These are phyloP conservation scores for Aphodius sticticus DNA, from an alignment of 2,888 invertebrate genomes.

Conservation along the genomic window DNA sequence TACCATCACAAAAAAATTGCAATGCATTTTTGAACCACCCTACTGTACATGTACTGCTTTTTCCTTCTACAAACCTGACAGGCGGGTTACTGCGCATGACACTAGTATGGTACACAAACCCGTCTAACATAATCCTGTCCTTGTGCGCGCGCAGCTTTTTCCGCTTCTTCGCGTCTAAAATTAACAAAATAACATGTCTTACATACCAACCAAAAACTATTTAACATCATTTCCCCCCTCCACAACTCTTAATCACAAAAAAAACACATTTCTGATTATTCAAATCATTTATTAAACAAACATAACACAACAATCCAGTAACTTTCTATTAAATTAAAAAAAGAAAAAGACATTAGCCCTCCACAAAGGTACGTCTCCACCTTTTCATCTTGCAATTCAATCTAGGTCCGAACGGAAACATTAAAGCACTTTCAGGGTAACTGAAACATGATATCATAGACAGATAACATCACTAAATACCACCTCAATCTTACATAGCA, in stretches of 20 bases:
- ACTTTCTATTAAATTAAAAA: constrained; percentile 12
- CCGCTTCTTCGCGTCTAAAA: constrained; percentile 31
- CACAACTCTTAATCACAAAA: not conserved
- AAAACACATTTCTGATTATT: not conserved
- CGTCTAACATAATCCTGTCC: constrained; percentile 51
- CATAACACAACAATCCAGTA: constrained; percentile 1
- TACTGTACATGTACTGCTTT: too few relatives aligned
- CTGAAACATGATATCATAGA: constrained; percentile 40
- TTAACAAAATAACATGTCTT: constrained; percentile 22
- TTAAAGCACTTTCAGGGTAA: constrained; percentile 45
- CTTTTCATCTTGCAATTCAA: constrained; percentile 39
- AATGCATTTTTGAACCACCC: too few relatives aligned
- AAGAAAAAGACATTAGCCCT: constrained; percentile 23
- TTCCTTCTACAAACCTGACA: constrained; percentile 29
- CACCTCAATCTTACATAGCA: constrained; percentile 38
- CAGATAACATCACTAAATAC: not conserved
- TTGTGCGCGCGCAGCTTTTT: constrained; percentile 27
- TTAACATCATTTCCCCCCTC: not conserved
- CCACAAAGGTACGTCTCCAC: constrained; percentile 35
- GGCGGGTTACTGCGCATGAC: constrained; percentile 46
- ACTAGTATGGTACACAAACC: constrained; percentile 55
- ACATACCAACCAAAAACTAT: not conserved
- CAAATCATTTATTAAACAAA: constrained; percentile 12
- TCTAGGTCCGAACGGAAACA: constrained; percentile 41
- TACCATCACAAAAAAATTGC: too few relatives aligned